A percentile compares a stretch with the other conserved stretches of the same genome.
Evolutionary conservation across 30 jellyfish, hydroid and myxozoan genomes (phyloP).

Genomic region (Aurelia sp.): DNA sequence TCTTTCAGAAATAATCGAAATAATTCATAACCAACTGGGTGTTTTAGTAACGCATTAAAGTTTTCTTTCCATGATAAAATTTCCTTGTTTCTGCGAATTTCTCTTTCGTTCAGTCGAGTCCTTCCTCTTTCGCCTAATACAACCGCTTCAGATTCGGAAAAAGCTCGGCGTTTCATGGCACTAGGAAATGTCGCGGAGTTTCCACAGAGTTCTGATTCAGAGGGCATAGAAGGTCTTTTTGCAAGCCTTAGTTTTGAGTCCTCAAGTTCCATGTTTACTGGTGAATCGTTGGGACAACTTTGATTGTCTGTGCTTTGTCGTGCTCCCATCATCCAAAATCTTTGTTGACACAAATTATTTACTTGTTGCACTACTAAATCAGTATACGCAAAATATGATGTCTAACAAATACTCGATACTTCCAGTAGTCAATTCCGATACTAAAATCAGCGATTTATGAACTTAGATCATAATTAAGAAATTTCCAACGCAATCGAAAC

Average conservation of each 20-base stretch:
- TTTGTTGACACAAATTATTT: not conserved
- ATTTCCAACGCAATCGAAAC: too few species aligned
- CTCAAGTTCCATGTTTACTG: not conserved
- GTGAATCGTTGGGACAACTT: not conserved
- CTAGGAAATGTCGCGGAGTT: not conserved
- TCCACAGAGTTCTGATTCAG: not conserved
- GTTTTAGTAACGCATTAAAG: slow-evolving; percentile 30
- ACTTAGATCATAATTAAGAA: too few species aligned
- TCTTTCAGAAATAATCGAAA: slow-evolving; percentile 62
- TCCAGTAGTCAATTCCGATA: too few species aligned
- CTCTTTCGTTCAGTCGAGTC: slow-evolving; percentile 16
- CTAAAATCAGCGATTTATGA: too few species aligned
- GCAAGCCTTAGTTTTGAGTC: not conserved
- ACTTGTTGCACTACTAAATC: too few species aligned
- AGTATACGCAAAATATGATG: too few species aligned
- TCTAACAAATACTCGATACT: too few species aligned
- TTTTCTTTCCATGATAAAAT: slow-evolving; percentile 64
- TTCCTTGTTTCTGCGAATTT: slow-evolving; percentile 43
- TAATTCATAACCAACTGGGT: slow-evolving; percentile 67
- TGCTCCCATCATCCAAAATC: slow-evolving; percentile 25
- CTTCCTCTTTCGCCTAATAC: slow-evolving; percentile 41
- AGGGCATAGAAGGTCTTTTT: slow-evolving; percentile 56
- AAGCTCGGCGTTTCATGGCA: slow-evolving; percentile 35
- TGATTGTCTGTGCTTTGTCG: slow-evolving; percentile 36
- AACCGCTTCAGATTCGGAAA: slow-evolving; percentile 67